Percentiles rank a stretch among this genome's conserved stretches.
phyloP scores from a whole-genome alignment of 2,888 invertebrate genomes.

The Geophilus truncorum region DNA sequence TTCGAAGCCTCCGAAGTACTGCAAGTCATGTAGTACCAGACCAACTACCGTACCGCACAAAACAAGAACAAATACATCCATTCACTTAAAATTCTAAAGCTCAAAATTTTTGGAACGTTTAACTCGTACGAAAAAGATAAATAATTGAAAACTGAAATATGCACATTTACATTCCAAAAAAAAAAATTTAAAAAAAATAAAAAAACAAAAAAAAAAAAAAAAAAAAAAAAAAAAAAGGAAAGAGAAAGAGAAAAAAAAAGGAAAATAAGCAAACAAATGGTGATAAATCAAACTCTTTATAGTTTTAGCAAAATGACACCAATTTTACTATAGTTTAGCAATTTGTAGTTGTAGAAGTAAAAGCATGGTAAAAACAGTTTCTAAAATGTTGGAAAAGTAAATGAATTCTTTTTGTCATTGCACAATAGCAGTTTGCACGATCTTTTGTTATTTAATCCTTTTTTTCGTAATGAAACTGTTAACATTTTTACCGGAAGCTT shows the following conservation, averaged over 20 bases:
- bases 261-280: not conserved
- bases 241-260: not conserved
- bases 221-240: too few relatives aligned
- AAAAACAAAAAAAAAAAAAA: not conserved
- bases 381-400: not conserved
- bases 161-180: not conserved
- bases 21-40: constrained; percentile 58
- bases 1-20: constrained; percentile 87
- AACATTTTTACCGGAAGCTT: not conserved
- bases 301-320: not conserved
- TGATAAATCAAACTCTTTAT: not conserved
- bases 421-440: not conserved
- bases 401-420: not conserved
- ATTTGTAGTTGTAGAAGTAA: not conserved
- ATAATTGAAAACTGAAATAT: not conserved
- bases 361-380: not conserved
- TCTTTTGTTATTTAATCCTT: not conserved
- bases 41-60: not conserved
- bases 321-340: not conserved
- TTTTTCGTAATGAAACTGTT: not conserved
- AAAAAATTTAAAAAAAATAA: not conserved
- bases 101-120: not conserved
- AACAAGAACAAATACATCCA: not conserved
- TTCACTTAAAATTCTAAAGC: not conserved
- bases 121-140: not conserved